Evolutionary conservation across 1,140 invertebrate genomes (phyloP), one percentile per base, ranked within the genome.

Genomic region (Drosophila sucinea): DNA sequence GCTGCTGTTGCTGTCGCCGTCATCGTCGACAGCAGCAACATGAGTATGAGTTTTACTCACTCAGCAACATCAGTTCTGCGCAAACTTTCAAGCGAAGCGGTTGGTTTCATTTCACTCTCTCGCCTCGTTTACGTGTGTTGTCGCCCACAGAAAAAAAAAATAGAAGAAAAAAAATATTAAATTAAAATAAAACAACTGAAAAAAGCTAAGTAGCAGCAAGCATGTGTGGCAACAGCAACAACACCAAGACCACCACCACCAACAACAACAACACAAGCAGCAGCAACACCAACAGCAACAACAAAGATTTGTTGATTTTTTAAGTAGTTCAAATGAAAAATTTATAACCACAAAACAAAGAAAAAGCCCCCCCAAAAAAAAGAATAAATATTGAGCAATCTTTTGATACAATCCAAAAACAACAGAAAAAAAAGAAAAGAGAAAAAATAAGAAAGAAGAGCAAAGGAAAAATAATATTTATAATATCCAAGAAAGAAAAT

Each of bases 71-170:
- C 71, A 90, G 65, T 90, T 85, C 63, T 70, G 68, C 85, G 75
- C 70, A 76, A 79, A 90, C 87, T 86, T 85, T 83, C 82, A 86
- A 81, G 67, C 82, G 80, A 75, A 83, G 74, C 77, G 82, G 80
- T 78, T 86, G 74, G 70, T 83, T 81, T 74, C 70, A 73, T 67
- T 72, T 58, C 27, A 57, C 29, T 72, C 41, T 23, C 51, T 55
- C 63, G 63, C 63, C 63, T 35, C 51, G 44, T 56, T 30, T 58
- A 66, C 57, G 73, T 64, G 74, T 62, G 60, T 64, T 32, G 60
- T 61, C 55, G 65, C 63, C 58, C 61, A 47, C 47, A 41, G 51
- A 44, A 56, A 67, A 62, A 41, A 35, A 55, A 60, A 38, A 38
- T 11, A 38, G 3, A 38, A 38, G 3, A 38, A 38, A 3, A 38